These are phyloP conservation scores for Lasioglossum baleicum DNA, from an alignment of 1,140 invertebrate species.

Conservation along the genomic window DNA sequence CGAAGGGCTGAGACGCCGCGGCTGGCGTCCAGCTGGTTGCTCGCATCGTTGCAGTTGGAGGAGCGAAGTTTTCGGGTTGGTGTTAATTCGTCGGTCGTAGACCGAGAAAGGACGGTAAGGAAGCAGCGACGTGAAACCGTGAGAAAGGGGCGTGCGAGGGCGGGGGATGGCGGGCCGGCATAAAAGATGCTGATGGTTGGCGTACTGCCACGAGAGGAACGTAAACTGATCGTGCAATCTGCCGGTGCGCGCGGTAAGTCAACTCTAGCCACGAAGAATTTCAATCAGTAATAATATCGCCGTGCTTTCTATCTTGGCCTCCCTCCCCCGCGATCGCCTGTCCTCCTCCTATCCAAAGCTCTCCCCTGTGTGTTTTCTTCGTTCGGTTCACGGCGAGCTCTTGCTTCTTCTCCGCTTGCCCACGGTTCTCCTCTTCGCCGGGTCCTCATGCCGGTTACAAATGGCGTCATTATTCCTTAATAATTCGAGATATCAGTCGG, in stretches of 20 bases:
- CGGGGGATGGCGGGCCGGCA: background rate
- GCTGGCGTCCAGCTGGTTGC: too few species aligned
- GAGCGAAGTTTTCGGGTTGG: too few species aligned
- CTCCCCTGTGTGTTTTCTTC: background rate
- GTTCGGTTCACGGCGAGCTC: background rate
- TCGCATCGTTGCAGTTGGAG: too few species aligned
- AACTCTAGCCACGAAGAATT: slow-evolving; percentile 66
- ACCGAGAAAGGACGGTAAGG: slow-evolving; percentile 5
- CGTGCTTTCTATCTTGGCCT: slow-evolving; percentile 47
- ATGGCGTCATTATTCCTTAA: slow-evolving; percentile 69
- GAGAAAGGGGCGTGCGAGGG: slow-evolving; percentile 2
- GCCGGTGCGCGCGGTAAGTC: slow-evolving; percentile 63
- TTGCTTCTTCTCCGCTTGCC: background rate
- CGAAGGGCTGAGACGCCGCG: too few species aligned
- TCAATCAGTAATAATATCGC: slow-evolving; percentile 67
- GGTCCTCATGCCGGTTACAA: slow-evolving; percentile 62
- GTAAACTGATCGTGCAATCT: slow-evolving; percentile 66
- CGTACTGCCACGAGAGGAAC: slow-evolving; percentile 59
- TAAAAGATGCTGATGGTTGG: slow-evolving; percentile 27
- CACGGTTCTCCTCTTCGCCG: slow-evolving; percentile 37
- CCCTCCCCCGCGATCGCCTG: background rate
- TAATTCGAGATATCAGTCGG: slow-evolving; percentile 62
- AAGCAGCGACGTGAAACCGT: background rate
- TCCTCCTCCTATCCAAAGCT: background rate
- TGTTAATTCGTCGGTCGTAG: background rate